phyloP scores from a whole-genome alignment of 2,797 vertebrate genomes.

The Catamblyrhynchus diadema region DNA sequence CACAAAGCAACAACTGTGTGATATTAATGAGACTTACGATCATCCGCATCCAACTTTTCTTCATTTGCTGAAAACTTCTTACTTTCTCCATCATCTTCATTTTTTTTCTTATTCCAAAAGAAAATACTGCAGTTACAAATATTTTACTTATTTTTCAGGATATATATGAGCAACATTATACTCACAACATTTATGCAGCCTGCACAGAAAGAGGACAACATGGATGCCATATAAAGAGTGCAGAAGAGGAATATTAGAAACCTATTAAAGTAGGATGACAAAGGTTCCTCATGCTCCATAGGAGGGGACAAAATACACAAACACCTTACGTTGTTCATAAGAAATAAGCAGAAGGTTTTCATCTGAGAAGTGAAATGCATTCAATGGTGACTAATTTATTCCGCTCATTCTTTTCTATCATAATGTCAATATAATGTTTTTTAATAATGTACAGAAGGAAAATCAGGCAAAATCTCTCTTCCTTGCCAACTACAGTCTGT shows the following conservation, averaged over 20 bases:
- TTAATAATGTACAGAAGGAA: neutral
- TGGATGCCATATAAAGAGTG: neutral
- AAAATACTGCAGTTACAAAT: conserved; percentile 50
- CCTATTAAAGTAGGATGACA: neutral
- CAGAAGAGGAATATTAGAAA: neutral
- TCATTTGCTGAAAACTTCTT: conserved; percentile 86
- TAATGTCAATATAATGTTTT: neutral
- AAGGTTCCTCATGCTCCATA: neutral
- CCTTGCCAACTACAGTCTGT: neutral
- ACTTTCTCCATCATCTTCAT: conserved; percentile 82
- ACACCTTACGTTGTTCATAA: neutral
- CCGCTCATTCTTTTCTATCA: neutral
- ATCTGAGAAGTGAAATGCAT: neutral
- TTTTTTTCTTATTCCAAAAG: conserved; percentile 85
- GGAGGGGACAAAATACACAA: accelerated
- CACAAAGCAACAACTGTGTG: neutral
- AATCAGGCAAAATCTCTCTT: neutral
- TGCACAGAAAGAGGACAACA: neutral
- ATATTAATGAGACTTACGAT: conserved; percentile 79
- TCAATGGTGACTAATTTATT: neutral
- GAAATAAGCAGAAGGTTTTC: neutral
- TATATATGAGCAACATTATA: neutral
- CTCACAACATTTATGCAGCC: conserved; percentile 11
- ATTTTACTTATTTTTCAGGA: conserved; percentile 50
- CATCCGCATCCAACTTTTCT: conserved; percentile 79